Base-by-base conservation (phyloP, 2,888 invertebrate genomes). In the Polymixis flavicincta region DNA sequence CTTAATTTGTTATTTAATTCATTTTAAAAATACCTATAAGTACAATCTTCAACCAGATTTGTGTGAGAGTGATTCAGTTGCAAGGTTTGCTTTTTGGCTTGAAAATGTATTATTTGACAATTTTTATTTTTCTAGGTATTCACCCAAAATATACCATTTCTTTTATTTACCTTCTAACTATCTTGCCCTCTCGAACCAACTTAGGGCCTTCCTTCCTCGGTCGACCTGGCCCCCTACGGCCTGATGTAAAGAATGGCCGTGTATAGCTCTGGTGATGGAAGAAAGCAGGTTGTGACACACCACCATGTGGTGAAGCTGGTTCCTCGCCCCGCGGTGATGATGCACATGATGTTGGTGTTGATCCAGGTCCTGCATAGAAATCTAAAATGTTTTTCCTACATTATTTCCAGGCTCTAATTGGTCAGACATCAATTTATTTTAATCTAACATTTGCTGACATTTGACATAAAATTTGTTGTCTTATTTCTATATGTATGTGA, bases 151-250 rank as follows among this genome's bases (percentile, higher is more conserved):
- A 55, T n/a, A 14, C 6, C 2, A 50, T 52, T 6, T 14, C 7
- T 19, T 52, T 76, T 54, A 84, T 70, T 87, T 91, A 96, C 96
- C 96, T 94, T 89, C 96, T 92, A 57, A 96, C 96, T 89, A 96
- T 96, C 88, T 96, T 96, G 59, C 96, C 96, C 85, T 96, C 96
- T 71, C 95, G 89, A 28, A 96, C 93, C 71, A 96, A 87, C 84
- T 96, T 96, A 87, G 97, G 97, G 77, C 97, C 97, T 93, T 98
- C 98, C 90, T 98, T 98, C 81, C 98, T 97, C 19, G 98, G 98
- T 88, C 98, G 96, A 22, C 98, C 98, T 28, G 98, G 98, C 67
- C 98, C 98, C 83, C 98, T 97, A 84, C 97, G 97, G 71, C 97
- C 97, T 74, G 97, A 94, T 17, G 95, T 94, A 81, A 96, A 96